Percentiles rank a stretch among this genome's conserved stretches.
Conservation (phyloP, 2,797 vertebrate species). For the Chiloscyllium punctatum region DNA sequence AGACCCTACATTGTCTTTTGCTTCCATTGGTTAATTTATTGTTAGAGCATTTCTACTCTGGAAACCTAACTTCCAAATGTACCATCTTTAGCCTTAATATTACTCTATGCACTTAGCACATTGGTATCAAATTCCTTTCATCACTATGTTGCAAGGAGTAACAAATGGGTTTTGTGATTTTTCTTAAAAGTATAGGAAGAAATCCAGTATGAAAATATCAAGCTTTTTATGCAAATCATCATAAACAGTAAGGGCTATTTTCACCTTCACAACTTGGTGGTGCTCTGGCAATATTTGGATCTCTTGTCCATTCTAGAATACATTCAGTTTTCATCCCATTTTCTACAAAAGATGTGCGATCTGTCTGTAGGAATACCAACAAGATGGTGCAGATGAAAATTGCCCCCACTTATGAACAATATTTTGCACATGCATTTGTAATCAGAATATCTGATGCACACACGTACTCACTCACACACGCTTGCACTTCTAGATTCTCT, state of each 20-base stretch:
- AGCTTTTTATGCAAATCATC: not conserved
- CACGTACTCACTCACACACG: not conserved
- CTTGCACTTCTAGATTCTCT: not conserved
- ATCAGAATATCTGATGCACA: not conserved
- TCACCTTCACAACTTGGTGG: not conserved
- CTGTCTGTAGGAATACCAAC: not conserved
- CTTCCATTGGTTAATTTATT: not conserved
- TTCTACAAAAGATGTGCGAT: not conserved
- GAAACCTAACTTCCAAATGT: not conserved
- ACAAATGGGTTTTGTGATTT: not conserved
- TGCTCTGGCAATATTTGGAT: not conserved
- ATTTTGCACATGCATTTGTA: not conserved
- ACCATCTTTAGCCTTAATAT: not conserved
- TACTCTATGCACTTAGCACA: not conserved
- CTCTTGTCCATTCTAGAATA: not conserved
- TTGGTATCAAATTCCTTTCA: not conserved
- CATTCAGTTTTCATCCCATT: not conserved
- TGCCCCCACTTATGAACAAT: not conserved
- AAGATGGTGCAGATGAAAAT: not conserved
- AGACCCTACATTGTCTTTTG: not conserved
- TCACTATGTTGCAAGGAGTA: not conserved
- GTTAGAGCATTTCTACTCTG: not conserved
- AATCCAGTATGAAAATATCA: not conserved
- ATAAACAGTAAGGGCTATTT: not conserved
- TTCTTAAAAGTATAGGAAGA: not conserved